phyloP scores from a whole-genome alignment of 2,797 vertebrate species.

The Morus bassanus region DNA sequence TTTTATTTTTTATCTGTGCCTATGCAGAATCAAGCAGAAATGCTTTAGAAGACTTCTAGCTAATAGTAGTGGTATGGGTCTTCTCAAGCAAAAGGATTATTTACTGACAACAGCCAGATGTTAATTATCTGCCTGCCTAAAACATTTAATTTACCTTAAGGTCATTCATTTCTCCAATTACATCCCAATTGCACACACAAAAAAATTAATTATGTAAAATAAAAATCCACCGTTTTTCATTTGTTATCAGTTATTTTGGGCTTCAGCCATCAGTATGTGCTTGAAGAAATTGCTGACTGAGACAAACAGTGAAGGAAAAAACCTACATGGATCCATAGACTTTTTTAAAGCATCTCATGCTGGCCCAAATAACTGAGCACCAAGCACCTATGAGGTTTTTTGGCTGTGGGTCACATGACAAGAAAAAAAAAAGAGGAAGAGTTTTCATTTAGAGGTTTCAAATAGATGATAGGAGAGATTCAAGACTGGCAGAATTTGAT shows the following conservation, averaged over 20 bases:
- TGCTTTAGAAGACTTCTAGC: background rate
- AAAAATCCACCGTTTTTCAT: background rate
- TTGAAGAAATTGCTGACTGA: slow-evolving; percentile 16
- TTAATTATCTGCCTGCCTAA: slow-evolving; percentile 1
- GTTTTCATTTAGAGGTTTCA: background rate
- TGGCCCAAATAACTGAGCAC: background rate
- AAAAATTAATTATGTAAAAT: background rate
- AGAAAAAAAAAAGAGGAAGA: background rate
- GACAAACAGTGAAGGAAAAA: background rate
- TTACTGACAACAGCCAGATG: background rate
- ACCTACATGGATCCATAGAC: background rate
- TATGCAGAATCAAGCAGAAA: background rate
- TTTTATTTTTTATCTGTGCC: background rate
- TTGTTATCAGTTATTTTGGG: background rate
- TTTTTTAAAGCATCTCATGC: background rate
- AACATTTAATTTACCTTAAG: background rate
- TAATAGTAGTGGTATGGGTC: background rate
- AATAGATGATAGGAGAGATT: background rate
- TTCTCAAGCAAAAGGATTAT: background rate
- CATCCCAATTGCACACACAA: background rate
- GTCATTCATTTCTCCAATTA: background rate
- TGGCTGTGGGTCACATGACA: background rate
- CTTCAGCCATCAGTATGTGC: background rate
- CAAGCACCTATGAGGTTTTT: background rate
- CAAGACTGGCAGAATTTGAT: background rate